Base-by-base conservation (phyloP, 2,113 vertebrate species). In the Tragelaphus strepsiceros region DNA sequence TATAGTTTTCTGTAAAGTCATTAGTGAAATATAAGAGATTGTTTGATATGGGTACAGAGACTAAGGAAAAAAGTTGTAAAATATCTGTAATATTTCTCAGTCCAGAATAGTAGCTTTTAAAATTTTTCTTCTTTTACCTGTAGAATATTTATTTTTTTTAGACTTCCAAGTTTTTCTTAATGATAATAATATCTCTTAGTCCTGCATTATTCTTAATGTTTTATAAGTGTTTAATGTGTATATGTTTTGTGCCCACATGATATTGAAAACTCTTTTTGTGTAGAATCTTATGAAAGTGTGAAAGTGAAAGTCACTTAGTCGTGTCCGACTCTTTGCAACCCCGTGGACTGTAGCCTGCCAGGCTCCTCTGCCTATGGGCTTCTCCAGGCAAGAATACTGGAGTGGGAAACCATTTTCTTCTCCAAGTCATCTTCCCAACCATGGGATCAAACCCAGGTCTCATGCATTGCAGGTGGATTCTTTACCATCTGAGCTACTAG, bases 1-100 rank as follows among this genome's bases (percentile, higher is more conserved):
- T 77, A 30, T 0, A 80, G 58, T 97, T 96, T 96, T 94, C 88
- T 91, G 12, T 85, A 77, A 96, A 88, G 54, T 89, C 15, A 83
- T 35, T 89, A 71, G 81, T 78, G 80, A 96, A 91, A 88, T 71
- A 56, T 17, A 53, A 67, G 56, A 39, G 15, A 35, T 82, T 90
- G 32, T 51, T 71, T 59, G 43, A 39, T 64, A 46, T 39, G 11
- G 14, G n/a, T 56, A 56, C 26, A 51, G 22, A 12, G 30, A 28
- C 46, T 85, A 94, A 91, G 49, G 82, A 59, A 80, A 93, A 94
- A 61, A 77, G 8, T 81, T 53, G 12, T 58, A 84, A 62, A 87
- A 53, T 67, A 87, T 7, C 88, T 88, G 3, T 54, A 58, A 17
- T 88, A 92, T 59, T 95, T 95, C n/a, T 92, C 26, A 88, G 21